These are phyloP conservation scores for Drosophila algonquin DNA, from an alignment of 2,888 invertebrate species.

Conservation along the genomic window DNA sequence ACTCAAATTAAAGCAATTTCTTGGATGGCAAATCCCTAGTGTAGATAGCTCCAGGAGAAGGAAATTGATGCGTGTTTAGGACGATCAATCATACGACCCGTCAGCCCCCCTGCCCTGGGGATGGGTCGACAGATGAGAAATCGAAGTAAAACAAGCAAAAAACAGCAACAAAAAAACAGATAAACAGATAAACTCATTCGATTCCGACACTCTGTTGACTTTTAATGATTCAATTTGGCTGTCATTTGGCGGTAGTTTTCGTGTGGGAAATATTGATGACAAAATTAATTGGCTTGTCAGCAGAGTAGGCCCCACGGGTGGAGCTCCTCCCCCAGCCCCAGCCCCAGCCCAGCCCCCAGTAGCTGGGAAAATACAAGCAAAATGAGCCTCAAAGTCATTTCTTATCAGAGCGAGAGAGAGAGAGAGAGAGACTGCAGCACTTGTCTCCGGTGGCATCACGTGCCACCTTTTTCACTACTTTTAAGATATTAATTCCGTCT, in stretches of 20 bases:
- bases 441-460: slow-evolving; percentile 30
- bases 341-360: background rate
- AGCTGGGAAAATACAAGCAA: slow-evolving; percentile 43
- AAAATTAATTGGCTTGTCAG: slow-evolving; percentile 73
- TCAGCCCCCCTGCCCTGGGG: slow-evolving; percentile 27
- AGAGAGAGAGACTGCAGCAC: slow-evolving; percentile 24
- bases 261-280: slow-evolving; percentile 63
- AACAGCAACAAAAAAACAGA: background rate
- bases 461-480: background rate
- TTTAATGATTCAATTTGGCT: slow-evolving; percentile 70
- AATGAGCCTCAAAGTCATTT: slow-evolving; percentile 27
- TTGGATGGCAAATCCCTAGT: background rate
- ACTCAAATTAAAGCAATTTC: slow-evolving; percentile 24
- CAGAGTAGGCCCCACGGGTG: slow-evolving; percentile 32
- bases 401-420: slow-evolving; percentile 34
- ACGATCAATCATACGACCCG: slow-evolving; percentile 70
- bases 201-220: slow-evolving; percentile 55
- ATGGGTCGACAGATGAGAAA: slow-evolving; percentile 51
- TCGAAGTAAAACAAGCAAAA: slow-evolving; percentile 26
- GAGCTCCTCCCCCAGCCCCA: background rate
- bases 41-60: slow-evolving; percentile 1
- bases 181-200: slow-evolving; percentile 40
- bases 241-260: slow-evolving; percentile 50
- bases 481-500: slow-evolving; percentile 25
- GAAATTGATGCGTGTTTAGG: slow-evolving; percentile 30